Base-by-base conservation (phyloP, 2,888 invertebrate species). In the Trisateles emortualis region DNA sequence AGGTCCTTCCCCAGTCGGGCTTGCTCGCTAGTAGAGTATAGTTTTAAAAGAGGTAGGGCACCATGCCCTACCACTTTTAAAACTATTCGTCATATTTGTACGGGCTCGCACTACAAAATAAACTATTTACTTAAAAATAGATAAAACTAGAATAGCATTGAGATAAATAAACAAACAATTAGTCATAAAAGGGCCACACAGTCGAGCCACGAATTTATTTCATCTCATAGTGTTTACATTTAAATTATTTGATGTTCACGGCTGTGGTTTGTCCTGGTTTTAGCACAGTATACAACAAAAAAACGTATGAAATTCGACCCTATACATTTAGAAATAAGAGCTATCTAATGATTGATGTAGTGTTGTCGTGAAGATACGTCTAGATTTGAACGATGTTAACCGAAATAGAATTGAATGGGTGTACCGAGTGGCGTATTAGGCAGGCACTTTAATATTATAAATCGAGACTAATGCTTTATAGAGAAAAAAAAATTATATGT, bases 161-260 rank as follows among this genome's bases (percentile, higher is more conserved):
- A 46, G 17, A 55, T 49, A 47, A 40, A 63, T 64, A 68, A 70
- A 75, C 52, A 76, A 61, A 60, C 59, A 64, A 63, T 58, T 57
- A 50, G 47, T 54, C 64, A 64, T 72, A 72, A 78, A 74, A 56
- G 59, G 77, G 73, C 76, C 74, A 73, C 74, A 74, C 68, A 60
- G 57, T 41, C 50, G 52, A 54, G 57, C 53, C 41, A 14, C 54
- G 52, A 39, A 57, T 19, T 53, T 29, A 30, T 36, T 54, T 46
- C 40, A 45, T 54, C 57, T 59, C 54, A 62, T 79, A 81, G 81
- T 81, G 78, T 83, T 83, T 83, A 83, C 69, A 36, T 72, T 70
- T 52, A 52, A 67, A 68, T 59, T 67, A 73, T 78, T 75, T 76
- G 64, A 78, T 57, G 72, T 67, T 66, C 56, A 62, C 61, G 61